A percentile compares a stretch with the other conserved stretches of the same genome.
Conservation (phyloP, 2,888 invertebrate species). For the Eupithecia dodoneata region DNA sequence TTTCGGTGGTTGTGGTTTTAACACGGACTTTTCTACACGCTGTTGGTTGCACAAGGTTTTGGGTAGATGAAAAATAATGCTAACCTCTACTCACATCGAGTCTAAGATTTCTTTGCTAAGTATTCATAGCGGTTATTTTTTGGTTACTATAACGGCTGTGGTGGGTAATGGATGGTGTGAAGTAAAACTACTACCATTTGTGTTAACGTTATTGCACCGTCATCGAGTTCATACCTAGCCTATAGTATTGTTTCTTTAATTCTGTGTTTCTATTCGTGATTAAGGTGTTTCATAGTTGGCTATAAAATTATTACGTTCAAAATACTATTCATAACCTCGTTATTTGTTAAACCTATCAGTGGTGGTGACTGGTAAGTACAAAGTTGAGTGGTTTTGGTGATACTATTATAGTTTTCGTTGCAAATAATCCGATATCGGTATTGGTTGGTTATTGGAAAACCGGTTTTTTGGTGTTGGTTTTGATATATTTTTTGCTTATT, state of each 20-base stretch:
- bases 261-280: neutral
- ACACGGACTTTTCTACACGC: neutral
- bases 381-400: neutral
- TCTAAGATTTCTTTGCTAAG: neutral
- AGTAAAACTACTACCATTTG: neutral
- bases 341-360: conserved; percentile 6
- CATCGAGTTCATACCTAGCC: neutral
- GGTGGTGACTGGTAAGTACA: conserved; percentile 14
- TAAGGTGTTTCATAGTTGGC: neutral
- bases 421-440: neutral
- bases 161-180: neutral
- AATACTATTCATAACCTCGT: neutral
- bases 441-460: neutral
- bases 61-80: neutral
- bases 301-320: neutral
- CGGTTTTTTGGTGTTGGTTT: neutral
- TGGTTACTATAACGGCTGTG: neutral
- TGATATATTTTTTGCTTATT: neutral
- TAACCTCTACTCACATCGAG: neutral
- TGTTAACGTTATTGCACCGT: neutral
- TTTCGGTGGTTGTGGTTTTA: neutral
- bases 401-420: neutral
- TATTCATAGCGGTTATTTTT: neutral
- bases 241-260: neutral
- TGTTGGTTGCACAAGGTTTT: conserved; percentile 3